These are phyloP conservation scores for Chloroclystis v-ata DNA, from an alignment of 2,888 invertebrate genomes.

Conservation along the genomic window DNA sequence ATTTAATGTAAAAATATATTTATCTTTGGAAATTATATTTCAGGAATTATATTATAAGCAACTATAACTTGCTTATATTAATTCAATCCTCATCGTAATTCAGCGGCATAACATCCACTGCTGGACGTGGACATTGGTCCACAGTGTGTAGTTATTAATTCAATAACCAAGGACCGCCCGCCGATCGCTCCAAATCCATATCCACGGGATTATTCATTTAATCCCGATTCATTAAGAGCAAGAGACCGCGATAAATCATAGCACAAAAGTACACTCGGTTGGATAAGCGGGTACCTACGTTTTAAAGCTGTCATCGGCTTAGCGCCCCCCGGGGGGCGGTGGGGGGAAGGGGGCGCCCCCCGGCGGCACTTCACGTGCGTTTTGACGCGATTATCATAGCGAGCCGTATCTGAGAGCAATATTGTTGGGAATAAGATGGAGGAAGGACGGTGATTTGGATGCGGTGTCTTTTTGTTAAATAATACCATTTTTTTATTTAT, in stretches of 20 bases:
- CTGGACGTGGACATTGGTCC: no score
- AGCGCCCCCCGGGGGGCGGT: slow-evolving; percentile 35
- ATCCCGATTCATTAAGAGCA: slow-evolving; percentile 21
- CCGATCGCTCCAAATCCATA: slow-evolving; percentile 4
- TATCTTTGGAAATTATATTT: no score
- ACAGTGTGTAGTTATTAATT: no score
- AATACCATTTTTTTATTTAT: no score
- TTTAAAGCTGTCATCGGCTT: slow-evolving; percentile 74
- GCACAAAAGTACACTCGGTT: slow-evolving; percentile 58
- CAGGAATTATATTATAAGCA: no score
- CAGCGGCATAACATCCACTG: no score
- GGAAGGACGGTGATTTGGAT: slow-evolving; percentile 32
- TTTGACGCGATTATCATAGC: slow-evolving; percentile 78
- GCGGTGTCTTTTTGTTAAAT: no score
- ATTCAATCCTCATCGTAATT: no score
- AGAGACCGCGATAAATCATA: slow-evolving; percentile 57
- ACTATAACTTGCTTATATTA: no score
- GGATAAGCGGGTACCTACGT: slow-evolving; percentile 66
- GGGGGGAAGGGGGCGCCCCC: slow-evolving; percentile 14
- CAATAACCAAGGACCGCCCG: no score
- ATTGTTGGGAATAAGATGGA: slow-evolving; percentile 52
- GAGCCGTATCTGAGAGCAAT: slow-evolving; percentile 73
- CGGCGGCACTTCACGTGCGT: slow-evolving; percentile 72
- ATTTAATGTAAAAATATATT: no score
- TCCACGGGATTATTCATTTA: slow-evolving; percentile 13